Percentiles rank a stretch among this genome's conserved stretches.
Evolutionary conservation across 2,797 vertebrate species (phyloP).

Genomic region (Botia kubotai): DNA sequence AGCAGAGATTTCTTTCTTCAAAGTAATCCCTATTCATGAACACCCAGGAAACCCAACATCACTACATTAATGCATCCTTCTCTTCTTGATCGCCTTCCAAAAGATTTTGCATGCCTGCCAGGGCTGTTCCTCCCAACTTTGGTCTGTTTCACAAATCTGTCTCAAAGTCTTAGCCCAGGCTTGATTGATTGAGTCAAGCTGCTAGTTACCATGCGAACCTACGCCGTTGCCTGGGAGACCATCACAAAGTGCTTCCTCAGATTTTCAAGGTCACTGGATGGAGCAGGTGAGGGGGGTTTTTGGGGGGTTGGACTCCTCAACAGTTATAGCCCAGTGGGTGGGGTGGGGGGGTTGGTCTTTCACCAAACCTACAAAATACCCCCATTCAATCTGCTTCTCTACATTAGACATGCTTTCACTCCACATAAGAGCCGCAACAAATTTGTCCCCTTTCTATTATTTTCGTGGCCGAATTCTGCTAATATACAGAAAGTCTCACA

Average conservation of each 20-base stretch:
- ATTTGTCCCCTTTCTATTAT: slow-evolving; percentile 71
- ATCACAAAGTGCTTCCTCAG: slow-evolving; percentile 83
- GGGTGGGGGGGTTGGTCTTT: slow-evolving; percentile 69
- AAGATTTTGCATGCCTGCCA: slow-evolving; percentile 72
- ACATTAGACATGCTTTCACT: slow-evolving; percentile 78
- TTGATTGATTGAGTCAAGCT: slow-evolving; percentile 73
- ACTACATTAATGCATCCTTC: slow-evolving; percentile 70
- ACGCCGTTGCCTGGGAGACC: slow-evolving; percentile 80
- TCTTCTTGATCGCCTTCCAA: slow-evolving; percentile 62
- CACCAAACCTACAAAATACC: slow-evolving; percentile 78
- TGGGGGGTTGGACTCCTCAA: slow-evolving; percentile 78
- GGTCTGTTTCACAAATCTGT: slow-evolving; percentile 74
- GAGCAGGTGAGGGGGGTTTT: slow-evolving; percentile 72
- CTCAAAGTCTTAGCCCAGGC: slow-evolving; percentile 61
- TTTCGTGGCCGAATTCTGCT: not conserved
- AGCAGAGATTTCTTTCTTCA: slow-evolving; percentile 27
- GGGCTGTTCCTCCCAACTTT: slow-evolving; percentile 72
- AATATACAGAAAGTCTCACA: not conserved
- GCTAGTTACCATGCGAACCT: slow-evolving; percentile 80
- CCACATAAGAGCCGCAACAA: slow-evolving; percentile 74
- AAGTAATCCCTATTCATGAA: slow-evolving; percentile 47
- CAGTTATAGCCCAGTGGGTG: slow-evolving; percentile 77
- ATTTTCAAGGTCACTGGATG: slow-evolving; percentile 85
- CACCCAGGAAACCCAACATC: slow-evolving; percentile 49
- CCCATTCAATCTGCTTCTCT: slow-evolving; percentile 81